Evolutionary conservation across 2,113 vertebrate species (phyloP), one percentile per base, ranked within the genome.

Genomic region (Glareola pratincola): DNA sequence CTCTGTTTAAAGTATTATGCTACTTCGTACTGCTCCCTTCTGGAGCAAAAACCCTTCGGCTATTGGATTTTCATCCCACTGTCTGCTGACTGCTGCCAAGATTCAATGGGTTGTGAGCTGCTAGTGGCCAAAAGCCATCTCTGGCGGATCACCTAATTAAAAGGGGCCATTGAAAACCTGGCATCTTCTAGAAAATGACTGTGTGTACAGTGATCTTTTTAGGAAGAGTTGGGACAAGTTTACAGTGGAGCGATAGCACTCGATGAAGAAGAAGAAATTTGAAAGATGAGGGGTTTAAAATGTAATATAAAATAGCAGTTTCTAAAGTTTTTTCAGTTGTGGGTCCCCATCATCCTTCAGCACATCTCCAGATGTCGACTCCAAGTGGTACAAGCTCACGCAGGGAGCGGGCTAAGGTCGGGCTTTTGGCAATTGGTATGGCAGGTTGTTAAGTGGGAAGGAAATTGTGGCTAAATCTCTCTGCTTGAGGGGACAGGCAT

Each of bases 351-450:
- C 24, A 16, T 17, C 23, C 43, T 37, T 51, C 24, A 14, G 34
- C 18, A 10, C 6, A 3, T 69, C 69, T 69, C 6, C 11, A 5
- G 45, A 5, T 14, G 6, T 19, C 27, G 13, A 11, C 71, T 51
- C 54, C 60, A 27, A 4, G 32, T 1, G 1, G 43, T 71, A 12
- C 53, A 36, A 34, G 41, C 63, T 76, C 54, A 5, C 0, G 0
- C 22, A 24, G 39, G 36, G 22, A 3, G 4, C 1, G 6, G 66
- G 39, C 62, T 87, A n/a, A 18, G 18, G 43, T 7, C 2, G 5
- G 48, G 47, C 47, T 71, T 75, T 79, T 1, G 5, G 60, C 41
- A 29, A 0, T 29, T 1, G 0, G 23, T 48, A 41, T 48, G 60
- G 32, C 37, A 11, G 16, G 6, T 41, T 50, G 6, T 41, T 23